These are phyloP conservation scores for Scophthalmus maximus DNA, from an alignment of 2,113 vertebrate species.

Conservation along the genomic window DNA sequence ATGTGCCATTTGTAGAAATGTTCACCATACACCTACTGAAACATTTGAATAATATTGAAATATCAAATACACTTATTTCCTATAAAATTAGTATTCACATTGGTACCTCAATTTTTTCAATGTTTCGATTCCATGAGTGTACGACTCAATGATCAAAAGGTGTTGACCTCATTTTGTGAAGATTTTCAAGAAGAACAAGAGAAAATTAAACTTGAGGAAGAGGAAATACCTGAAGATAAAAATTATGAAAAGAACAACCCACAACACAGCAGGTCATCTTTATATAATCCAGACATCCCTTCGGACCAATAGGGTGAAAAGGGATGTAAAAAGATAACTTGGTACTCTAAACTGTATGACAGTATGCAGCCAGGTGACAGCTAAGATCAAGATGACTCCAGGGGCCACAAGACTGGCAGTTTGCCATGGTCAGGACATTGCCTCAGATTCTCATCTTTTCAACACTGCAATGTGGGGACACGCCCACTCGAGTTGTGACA, in stretches of 20 bases:
- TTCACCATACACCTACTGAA: background rate
- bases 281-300: conserved; percentile 14
- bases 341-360: conserved; percentile 9
- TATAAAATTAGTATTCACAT: background rate
- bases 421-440: conserved; percentile 19
- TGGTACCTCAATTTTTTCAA: background rate
- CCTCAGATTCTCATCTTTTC: conserved; percentile 16
- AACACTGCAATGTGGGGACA: background rate
- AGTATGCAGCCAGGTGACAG: conserved; percentile 8
- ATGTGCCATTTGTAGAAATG: too few species aligned
- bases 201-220: conserved; percentile 10
- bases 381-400: conserved; percentile 45
- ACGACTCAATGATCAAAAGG: background rate
- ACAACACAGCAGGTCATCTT: conserved; percentile 18
- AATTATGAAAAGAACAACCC: conserved; percentile 36
- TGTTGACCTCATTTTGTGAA: conserved; percentile 16
- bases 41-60: background rate
- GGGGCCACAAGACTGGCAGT: conserved; percentile 7
- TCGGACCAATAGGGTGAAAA: conserved; percentile 25
- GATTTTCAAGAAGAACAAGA: conserved; percentile 19
- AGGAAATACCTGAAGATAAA: conserved; percentile 33
- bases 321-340: conserved; percentile 48
- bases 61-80: background rate
- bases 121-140: background rate
- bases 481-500: conserved; percentile 16